Conservation (phyloP, 1,140 invertebrate species). For the Bombus waltoni region DNA sequence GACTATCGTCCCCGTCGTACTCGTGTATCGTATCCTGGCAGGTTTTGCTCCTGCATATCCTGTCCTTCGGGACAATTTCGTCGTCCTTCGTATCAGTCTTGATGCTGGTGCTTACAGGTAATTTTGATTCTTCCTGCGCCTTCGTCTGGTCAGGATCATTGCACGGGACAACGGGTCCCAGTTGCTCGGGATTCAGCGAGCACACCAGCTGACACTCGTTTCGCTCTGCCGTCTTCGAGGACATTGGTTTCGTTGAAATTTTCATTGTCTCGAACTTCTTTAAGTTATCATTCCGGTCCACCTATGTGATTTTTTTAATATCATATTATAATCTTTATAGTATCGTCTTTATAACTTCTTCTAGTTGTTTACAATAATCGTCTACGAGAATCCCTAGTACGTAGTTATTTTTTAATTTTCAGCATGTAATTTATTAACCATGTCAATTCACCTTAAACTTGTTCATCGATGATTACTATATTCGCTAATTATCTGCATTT, state of each 20-base stretch:
- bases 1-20: slow-evolving; percentile 74
- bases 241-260: slow-evolving; percentile 77
- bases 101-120: slow-evolving; percentile 69
- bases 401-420: neutral
- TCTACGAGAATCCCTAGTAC: neutral
- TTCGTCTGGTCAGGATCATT: slow-evolving; percentile 55
- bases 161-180: neutral
- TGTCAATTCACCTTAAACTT: neutral
- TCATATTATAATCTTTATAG: too few species aligned
- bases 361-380: neutral
- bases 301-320: slow-evolving; percentile 48
- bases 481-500: neutral
- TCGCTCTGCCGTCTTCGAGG: slow-evolving; percentile 72
- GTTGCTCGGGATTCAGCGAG: slow-evolving; percentile 64
- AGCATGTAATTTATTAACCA: neutral
- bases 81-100: slow-evolving; percentile 71
- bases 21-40: slow-evolving; percentile 76
- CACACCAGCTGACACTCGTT: slow-evolving; percentile 73
- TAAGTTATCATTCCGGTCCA: slow-evolving; percentile 76
- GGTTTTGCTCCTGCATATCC: slow-evolving; percentile 69
- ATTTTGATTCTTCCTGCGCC: slow-evolving; percentile 72
- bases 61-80: slow-evolving; percentile 54
- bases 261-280: slow-evolving; percentile 77
- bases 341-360: too few species aligned
- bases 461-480: neutral